Base-by-base conservation (phyloP, 2,113 vertebrate genomes). In the Oreochromis niloticus region DNA sequence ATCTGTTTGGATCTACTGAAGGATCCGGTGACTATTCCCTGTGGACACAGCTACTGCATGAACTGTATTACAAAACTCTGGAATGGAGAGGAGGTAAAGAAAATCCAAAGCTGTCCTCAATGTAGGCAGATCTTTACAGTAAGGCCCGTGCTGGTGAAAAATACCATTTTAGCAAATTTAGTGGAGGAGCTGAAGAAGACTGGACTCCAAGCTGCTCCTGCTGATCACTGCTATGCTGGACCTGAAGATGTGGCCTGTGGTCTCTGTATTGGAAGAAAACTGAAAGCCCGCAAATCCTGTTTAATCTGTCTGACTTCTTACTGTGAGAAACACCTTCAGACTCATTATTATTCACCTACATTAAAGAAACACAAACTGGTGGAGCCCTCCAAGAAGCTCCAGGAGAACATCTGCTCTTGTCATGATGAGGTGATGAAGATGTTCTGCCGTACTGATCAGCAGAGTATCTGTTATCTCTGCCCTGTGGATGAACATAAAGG, bases 31-130 rank as follows among this genome's bases (percentile, higher is more conserved):
- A 24, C 78, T 34, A 81, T 81, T 86, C 59, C 78, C 27, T 86
- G 85, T 86, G 85, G 85, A 86, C 84, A 85, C 84, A 85, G 57
- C 11, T 85, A 85, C 84, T 85, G 84, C 4, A 9, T 80, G 84
- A 43, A 32, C 46, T 85, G 84, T 81, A 81, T 85, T 85, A 61
- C 68, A 32, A 32, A 2, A 9, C 22, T 30, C 34, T 81, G 46
- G 48, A 19, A 55, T 41, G 12, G 32, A 68, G 1, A 86, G 1
- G 9, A 55, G 22, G 24, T 43, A 66, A 81, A 56, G 48, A 54
- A 55, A 46, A 56, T 34, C 24, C 11, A 32, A 61, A 7, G 59
- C 59, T 86, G 59, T n/a, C 78, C 84, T 71, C 59, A 71, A 14
- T 86, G 84, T 9, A 71, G 78, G 9, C 9, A 55, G 24, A 55